These are phyloP conservation scores for Pseudococcus jackbeardsleyi DNA, from an alignment of 2,888 invertebrate species.

Conservation along the genomic window DNA sequence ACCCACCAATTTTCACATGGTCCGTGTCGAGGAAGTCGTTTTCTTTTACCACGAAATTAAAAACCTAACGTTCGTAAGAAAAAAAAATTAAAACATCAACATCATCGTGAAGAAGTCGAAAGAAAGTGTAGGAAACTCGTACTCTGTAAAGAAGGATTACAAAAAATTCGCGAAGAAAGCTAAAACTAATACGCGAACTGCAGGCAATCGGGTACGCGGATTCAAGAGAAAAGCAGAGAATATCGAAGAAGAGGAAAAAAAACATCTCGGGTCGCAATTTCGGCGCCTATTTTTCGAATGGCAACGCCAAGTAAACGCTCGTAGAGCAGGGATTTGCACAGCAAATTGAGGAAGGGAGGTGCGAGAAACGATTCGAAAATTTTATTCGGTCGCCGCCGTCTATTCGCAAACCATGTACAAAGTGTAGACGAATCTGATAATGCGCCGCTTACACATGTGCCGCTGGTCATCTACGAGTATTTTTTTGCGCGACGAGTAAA, in stretches of 20 bases:
- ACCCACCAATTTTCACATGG: too few species aligned
- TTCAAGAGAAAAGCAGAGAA: not conserved
- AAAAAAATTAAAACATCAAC: too few species aligned
- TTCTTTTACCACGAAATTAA: too few species aligned
- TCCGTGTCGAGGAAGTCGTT: too few species aligned
- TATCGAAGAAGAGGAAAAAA: not conserved
- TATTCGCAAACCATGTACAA: not conserved
- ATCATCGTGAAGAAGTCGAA: too few species aligned
- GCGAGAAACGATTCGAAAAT: slow-evolving; percentile 32
- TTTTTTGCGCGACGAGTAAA: slow-evolving; percentile 12
- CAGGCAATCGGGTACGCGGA: not conserved
- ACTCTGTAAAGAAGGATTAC: too few species aligned
- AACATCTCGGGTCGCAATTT: slow-evolving; percentile 18
- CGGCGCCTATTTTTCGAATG: slow-evolving; percentile 49
- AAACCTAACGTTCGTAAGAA: too few species aligned
- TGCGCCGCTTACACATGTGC: slow-evolving; percentile 50
- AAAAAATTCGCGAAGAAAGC: not conserved
- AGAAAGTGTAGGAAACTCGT: too few species aligned
- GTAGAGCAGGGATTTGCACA: not conserved
- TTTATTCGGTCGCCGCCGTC: slow-evolving; percentile 29
- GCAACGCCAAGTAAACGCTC: slow-evolving; percentile 18
- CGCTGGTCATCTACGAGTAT: not conserved
- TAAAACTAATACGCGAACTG: not conserved
- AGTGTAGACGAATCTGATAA: slow-evolving; percentile 39
- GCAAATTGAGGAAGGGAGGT: slow-evolving; percentile 36